Percentiles rank a stretch among this genome's conserved stretches.
Conservation (phyloP, 92 coral and sea anemone genomes). For the Pocillopora grandis region DNA sequence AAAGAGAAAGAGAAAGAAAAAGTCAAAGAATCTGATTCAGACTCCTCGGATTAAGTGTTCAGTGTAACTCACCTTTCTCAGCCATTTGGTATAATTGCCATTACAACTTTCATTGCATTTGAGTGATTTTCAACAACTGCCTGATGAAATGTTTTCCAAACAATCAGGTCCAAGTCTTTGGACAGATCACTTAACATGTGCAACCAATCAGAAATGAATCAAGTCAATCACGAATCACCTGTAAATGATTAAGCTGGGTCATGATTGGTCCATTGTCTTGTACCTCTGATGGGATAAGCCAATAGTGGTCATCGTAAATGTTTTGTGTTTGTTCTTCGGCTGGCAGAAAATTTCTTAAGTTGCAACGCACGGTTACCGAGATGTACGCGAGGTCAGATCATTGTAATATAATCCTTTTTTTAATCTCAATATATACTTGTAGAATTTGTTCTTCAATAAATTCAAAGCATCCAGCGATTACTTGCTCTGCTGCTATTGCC, state of each 20-base stretch:
- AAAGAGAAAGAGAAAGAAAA: slow-evolving; percentile 62
- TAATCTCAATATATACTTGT: slow-evolving; percentile 1
- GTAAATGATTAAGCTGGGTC: too few species aligned
- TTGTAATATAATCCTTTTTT: slow-evolving; percentile 27
- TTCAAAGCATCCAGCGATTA: neutral
- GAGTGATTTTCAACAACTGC: neutral
- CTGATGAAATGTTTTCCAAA: neutral
- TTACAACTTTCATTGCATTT: neutral
- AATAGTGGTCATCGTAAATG: too few species aligned
- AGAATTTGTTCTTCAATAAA: slow-evolving; percentile 12
- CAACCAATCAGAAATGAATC: neutral
- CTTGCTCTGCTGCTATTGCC: too few species aligned
- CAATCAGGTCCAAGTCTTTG: neutral
- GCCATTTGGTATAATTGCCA: neutral
- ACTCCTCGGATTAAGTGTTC: slow-evolving; percentile 29
- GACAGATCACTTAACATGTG: neutral
- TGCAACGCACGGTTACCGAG: neutral
- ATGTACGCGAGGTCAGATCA: neutral
- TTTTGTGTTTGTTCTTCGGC: too few species aligned
- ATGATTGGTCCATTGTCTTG: too few species aligned
- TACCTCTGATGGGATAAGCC: too few species aligned
- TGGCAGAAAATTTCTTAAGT: neutral
- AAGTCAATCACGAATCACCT: too few species aligned
- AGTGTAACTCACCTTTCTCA: neutral
- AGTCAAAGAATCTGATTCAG: slow-evolving; percentile 48